Evolutionary conservation across 1,140 invertebrate species (phyloP).

Genomic region (Luehdorfia chinensis): DNA sequence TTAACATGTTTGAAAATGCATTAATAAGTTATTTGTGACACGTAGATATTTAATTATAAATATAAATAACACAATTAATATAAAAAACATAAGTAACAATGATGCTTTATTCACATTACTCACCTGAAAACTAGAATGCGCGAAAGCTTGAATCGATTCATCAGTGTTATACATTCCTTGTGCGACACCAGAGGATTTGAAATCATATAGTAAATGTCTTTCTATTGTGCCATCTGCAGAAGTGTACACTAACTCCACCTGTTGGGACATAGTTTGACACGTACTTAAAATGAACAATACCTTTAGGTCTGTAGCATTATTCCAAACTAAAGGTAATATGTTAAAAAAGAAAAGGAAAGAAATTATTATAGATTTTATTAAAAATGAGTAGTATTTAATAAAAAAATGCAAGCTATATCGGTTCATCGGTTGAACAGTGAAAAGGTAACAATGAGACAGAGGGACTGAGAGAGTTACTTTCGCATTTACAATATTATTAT

Average conservation of each 20-base stretch:
- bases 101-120: no score
- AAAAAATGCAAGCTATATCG: no score
- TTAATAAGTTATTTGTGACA: no score
- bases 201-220: constrained; percentile 82
- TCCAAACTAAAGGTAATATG: background rate
- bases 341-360: background rate
- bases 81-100: no score
- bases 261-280: constrained; percentile 1
- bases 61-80: no score
- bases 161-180: constrained; percentile 95
- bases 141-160: constrained; percentile 89
- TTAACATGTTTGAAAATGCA: no score
- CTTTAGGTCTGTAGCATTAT: background rate
- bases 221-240: constrained; percentile 77
- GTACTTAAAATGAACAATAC: background rate
- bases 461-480: no score
- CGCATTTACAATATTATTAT: no score
- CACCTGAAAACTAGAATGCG: constrained; percentile 89
- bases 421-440: no score
- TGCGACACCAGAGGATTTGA: constrained; percentile 86
- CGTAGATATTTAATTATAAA: no score
- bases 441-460: no score
- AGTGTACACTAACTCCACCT: constrained; percentile 85
- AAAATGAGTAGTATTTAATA: no score
- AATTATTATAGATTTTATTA: background rate